Evolutionary conservation across 2,113 vertebrate species (phyloP), one percentile per base, ranked within the genome.

Genomic region (Heterochromis multidens): DNA sequence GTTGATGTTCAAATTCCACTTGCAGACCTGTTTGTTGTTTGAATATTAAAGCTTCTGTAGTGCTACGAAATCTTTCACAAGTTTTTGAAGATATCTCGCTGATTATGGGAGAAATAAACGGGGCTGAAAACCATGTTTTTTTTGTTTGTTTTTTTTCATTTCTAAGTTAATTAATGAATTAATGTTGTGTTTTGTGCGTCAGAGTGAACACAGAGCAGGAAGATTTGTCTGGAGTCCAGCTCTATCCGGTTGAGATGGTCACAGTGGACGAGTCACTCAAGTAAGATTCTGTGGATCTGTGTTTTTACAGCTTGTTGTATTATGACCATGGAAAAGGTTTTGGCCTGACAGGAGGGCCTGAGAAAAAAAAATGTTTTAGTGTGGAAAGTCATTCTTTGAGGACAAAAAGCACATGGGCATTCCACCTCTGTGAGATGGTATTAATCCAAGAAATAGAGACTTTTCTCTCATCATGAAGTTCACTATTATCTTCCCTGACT

Each of bases 191-290:
- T 46, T 6, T 86, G 25, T 86, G 14, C 17, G 6, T 86, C 91
- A 98, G 97, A 88, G 94, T 96, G 87, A 96, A 82, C 17, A 52
- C 93, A 33, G 95, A 94, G 90, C 93, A 96, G 67, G 89, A 95
- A 6, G 94, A 97, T 21, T 89, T 94, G 88, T 95, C 94, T 79
- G 94, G 87, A 80, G 95, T 96, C 56, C 96, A 95, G 83, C 95
- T 97, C 19, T 97, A 96, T 88, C 94, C 96, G 3, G 88, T 95
- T 86, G 96, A 97, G 80, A 89, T 95, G 93, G 95, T 95, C 81
- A 91, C 94, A 4, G 87, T 95, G 91, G 95, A 96, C 0, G 95
- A 95, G 16, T 94, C 95, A 0, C 88, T 93, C 29, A 96, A 95
- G 96, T 96, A 92, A 95, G 94, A 27, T 27, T 77, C 12, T 12